These are phyloP conservation scores for Glaucomys volans DNA, from an alignment of 2,113 vertebrate species.

Conservation along the genomic window DNA sequence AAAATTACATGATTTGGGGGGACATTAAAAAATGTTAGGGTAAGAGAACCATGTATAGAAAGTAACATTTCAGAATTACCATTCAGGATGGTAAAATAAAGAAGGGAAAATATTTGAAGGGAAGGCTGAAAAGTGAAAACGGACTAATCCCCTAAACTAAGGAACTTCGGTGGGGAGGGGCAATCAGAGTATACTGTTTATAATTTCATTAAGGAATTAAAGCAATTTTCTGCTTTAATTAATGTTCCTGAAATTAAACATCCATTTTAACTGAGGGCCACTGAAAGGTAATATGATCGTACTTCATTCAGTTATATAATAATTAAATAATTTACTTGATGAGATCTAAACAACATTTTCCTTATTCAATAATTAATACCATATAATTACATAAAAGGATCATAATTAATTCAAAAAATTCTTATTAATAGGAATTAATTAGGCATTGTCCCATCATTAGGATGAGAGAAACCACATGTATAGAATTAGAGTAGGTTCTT, in stretches of 20 bases:
- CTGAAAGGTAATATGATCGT: background rate
- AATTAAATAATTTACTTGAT: constrained; percentile 31
- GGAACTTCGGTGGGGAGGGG: background rate
- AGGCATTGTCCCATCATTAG: background rate
- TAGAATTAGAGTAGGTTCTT: constrained; percentile 9
- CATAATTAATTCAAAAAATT: constrained; percentile 31
- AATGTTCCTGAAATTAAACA: background rate
- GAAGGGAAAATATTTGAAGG: too few species aligned
- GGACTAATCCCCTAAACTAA: constrained; percentile 9
- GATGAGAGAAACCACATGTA: background rate
- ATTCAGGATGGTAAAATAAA: too few species aligned
- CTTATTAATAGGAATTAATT: constrained; percentile 9
- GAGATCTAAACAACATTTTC: background rate
- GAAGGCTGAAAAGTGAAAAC: background rate
- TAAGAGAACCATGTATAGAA: background rate
- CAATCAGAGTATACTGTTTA: background rate
- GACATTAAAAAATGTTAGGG: background rate
- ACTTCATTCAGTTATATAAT: constrained; percentile 50
- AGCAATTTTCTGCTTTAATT: constrained; percentile 32
- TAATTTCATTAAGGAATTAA: background rate
- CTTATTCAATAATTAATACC: constrained; percentile 6
- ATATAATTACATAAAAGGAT: background rate
- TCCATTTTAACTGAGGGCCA: background rate
- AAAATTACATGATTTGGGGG: background rate
- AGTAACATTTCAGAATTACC: background rate